phyloP scores from a whole-genome alignment of 2,888 invertebrate species.

The Oasisia sp. region DNA sequence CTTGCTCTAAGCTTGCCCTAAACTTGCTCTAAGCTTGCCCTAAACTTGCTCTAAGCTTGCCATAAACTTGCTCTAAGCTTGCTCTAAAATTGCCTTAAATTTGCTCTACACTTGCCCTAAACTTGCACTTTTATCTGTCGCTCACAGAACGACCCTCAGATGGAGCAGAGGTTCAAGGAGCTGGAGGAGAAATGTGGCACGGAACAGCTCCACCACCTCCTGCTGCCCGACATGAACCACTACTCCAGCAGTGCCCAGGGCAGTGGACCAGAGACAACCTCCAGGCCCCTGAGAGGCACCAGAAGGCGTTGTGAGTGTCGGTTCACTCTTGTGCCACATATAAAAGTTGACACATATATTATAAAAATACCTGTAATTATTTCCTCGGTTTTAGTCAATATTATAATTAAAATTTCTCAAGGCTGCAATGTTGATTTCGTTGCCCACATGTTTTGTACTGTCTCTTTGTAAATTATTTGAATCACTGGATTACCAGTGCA shows the following conservation, averaged over 20 bases:
- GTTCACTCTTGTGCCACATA: background rate
- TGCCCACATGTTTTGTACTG: too few relatives aligned
- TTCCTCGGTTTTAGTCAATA: background rate
- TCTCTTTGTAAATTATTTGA: too few relatives aligned
- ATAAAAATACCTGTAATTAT: background rate
- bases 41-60: too few relatives aligned
- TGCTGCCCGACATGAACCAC: background rate
- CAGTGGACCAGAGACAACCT: background rate
- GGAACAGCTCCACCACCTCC: background rate
- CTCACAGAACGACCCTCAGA: conserved; percentile 46
- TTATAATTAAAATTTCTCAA: background rate
- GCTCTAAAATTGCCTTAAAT: too few relatives aligned
- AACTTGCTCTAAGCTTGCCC: too few relatives aligned
- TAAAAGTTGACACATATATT: background rate
- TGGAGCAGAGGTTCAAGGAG: conserved; percentile 47
- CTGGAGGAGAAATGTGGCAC: conserved; percentile 41
- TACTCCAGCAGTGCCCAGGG: background rate
- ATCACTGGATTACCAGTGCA: too few relatives aligned
- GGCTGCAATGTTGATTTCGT: background rate
- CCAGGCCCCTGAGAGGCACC: background rate
- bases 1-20: too few relatives aligned
- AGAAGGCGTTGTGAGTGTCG: background rate
- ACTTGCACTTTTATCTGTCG: background rate
- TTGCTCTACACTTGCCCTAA: background rate
- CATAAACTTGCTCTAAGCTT: too few relatives aligned